A percentile compares a stretch with the other conserved stretches of the same genome.
phyloP scores from a whole-genome alignment of 2,113 vertebrate genomes.

The Centrocercus urophasianus region DNA sequence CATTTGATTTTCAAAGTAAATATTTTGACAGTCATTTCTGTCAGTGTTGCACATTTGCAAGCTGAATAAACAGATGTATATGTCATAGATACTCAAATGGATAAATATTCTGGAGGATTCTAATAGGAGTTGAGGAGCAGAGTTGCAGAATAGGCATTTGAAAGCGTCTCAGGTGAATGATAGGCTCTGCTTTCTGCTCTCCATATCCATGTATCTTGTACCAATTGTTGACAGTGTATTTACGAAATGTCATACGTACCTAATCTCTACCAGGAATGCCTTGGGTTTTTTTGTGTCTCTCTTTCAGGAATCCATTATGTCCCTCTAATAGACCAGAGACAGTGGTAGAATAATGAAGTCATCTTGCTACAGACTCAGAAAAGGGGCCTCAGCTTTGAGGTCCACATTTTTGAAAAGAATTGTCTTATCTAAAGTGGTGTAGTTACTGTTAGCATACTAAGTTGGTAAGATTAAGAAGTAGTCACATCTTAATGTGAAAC shows the following conservation, averaged over 20 bases:
- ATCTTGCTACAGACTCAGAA: background rate
- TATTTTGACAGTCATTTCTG: conserved; percentile 33
- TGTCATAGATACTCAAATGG: background rate
- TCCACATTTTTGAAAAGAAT: background rate
- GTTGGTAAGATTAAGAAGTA: background rate
- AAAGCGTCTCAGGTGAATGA: background rate
- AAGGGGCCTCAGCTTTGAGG: background rate
- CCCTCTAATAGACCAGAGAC: background rate
- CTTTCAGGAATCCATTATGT: background rate
- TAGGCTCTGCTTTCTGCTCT: background rate
- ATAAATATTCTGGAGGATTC: background rate
- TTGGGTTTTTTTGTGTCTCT: background rate
- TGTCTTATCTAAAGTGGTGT: background rate
- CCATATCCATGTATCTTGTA: background rate
- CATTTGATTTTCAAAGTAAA: conserved; percentile 4
- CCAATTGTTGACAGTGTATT: background rate
- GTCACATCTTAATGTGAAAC: background rate
- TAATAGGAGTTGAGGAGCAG: background rate
- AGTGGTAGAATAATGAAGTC: background rate
- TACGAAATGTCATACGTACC: background rate
- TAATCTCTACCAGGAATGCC: background rate
- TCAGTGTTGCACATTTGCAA: background rate
- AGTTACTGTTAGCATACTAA: background rate
- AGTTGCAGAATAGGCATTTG: background rate
- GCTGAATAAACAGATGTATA: background rate